Evolutionary conservation across 1,140 invertebrate species (phyloP), one percentile per base, ranked within the genome.

Genomic region (Octopus bimaculoides): DNA sequence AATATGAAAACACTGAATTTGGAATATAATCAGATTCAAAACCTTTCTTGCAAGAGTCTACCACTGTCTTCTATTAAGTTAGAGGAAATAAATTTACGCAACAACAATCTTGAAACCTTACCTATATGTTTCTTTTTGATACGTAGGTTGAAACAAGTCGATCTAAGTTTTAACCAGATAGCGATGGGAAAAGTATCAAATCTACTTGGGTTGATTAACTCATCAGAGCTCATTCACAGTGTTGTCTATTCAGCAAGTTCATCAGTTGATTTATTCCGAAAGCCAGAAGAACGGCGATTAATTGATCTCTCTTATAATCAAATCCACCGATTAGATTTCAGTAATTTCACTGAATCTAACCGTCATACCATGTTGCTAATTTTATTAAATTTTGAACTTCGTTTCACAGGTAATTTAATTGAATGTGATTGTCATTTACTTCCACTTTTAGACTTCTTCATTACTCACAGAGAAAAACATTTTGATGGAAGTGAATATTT

Each of bases 401-500:
- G 81, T 54, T 41, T 84, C 5, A 78, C 78, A 5, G 79, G 81
- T 4, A 84, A 85, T 76, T 78, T 76, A 0, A 66, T 86, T 20
- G 26, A 74, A 17, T 86, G 86, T 79, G 81, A 85, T 69, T 86
- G 86, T 56, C 81, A 81, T 41, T 83, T 86, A 52, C 80, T 84
- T n/a, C 78, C 80, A 6, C 78, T 86, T n/a, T 78, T 79, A 12
- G 78, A 80, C 54, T 81, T 81, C 53, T 78, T 85, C 7, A 52
- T 77, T n/a, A 77, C 76, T 10, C n/a, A 77, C n/a, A 54, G 76
- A 26, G 2, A 20, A n/a, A 75, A 81, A 4, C 73, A 74, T 9
- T 71, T 86, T 7, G 76, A 54, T 5, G 83, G 81, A 9, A 76
- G 75, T 5, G 86, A 86, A 78, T 85, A 82, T 61, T 83, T 82